A percentile compares a stretch with the other conserved stretches of the same genome.
These are phyloP conservation scores for Callyntrura sp. DNA, from an alignment of 2,888 invertebrate genomes.

Conservation along the genomic window DNA sequence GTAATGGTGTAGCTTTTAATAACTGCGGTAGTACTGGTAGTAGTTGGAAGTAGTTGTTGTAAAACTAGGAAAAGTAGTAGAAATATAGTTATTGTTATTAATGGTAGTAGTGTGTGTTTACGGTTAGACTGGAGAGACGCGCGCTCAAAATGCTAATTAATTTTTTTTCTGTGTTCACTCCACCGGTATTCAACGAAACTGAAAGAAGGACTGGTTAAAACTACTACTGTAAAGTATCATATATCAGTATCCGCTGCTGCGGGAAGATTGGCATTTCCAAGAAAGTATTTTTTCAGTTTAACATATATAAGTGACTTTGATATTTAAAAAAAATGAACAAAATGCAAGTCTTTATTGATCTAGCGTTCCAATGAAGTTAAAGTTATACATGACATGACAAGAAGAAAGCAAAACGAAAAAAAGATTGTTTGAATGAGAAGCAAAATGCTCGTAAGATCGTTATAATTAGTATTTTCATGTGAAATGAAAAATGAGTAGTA, in stretches of 20 bases:
- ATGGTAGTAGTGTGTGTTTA: slow-evolving; percentile 57
- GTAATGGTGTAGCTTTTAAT: slow-evolving; percentile 26
- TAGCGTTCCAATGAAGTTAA: too few species aligned
- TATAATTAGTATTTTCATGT: background rate
- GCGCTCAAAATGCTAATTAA: slow-evolving; percentile 61
- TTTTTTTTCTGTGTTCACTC: slow-evolving; percentile 52
- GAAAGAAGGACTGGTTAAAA: slow-evolving; percentile 47
- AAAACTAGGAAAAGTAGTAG: slow-evolving; percentile 8
- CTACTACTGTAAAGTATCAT: slow-evolving; percentile 24
- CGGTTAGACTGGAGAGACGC: slow-evolving; percentile 43
- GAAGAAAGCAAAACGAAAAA: background rate
- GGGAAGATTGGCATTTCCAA: background rate
- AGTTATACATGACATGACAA: too few species aligned
- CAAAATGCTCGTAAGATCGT: background rate
- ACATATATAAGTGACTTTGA: background rate
- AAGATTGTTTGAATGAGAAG: background rate
- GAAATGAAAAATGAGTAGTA: too few species aligned
- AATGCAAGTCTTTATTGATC: background rate
- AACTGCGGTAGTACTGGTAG: slow-evolving; percentile 29
- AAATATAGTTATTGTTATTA: slow-evolving; percentile 65
- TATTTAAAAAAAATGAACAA: slow-evolving; percentile 7
- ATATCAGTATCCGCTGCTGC: slow-evolving; percentile 35
- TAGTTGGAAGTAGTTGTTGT: slow-evolving; percentile 28
- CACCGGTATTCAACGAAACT: slow-evolving; percentile 15
- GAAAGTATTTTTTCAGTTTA: slow-evolving; percentile 4